These are phyloP conservation scores for Tachysurus vachellii DNA, from an alignment of 2,113 vertebrate genomes.

Conservation along the genomic window DNA sequence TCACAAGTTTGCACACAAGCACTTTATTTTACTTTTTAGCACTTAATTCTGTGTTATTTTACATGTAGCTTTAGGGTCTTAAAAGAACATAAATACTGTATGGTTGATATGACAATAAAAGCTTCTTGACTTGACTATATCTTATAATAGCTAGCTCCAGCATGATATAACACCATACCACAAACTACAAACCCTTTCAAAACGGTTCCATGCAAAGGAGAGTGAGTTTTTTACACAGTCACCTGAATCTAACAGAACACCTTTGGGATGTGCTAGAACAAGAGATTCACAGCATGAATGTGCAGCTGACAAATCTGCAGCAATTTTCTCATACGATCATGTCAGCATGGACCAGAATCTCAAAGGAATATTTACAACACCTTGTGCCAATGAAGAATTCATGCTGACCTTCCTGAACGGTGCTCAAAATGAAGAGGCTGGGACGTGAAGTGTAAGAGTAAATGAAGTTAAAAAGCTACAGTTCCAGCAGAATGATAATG, in stretches of 20 bases:
- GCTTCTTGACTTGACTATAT: background rate
- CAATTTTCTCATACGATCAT: background rate
- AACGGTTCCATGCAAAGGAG: background rate
- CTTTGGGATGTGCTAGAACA: background rate
- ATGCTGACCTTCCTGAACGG: background rate
- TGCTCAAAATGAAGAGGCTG: background rate
- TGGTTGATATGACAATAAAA: too few species aligned
- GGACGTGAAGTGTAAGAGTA: background rate
- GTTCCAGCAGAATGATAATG: background rate
- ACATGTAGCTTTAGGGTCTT: too few species aligned
- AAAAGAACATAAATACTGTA: too few species aligned
- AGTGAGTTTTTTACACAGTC: background rate
- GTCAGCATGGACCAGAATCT: background rate
- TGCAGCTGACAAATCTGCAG: background rate
- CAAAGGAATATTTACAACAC: background rate
- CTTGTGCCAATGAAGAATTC: background rate
- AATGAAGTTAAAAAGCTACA: background rate
- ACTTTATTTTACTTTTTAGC: too few species aligned
- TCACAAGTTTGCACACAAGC: too few species aligned
- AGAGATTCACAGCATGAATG: background rate
- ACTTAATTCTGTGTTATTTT: too few species aligned
- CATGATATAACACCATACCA: background rate
- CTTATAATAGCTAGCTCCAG: background rate
- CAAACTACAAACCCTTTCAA: background rate
- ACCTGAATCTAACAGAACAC: background rate